Conservation (phyloP, 1,140 invertebrate species). For the Lepidurus couesii region DNA sequence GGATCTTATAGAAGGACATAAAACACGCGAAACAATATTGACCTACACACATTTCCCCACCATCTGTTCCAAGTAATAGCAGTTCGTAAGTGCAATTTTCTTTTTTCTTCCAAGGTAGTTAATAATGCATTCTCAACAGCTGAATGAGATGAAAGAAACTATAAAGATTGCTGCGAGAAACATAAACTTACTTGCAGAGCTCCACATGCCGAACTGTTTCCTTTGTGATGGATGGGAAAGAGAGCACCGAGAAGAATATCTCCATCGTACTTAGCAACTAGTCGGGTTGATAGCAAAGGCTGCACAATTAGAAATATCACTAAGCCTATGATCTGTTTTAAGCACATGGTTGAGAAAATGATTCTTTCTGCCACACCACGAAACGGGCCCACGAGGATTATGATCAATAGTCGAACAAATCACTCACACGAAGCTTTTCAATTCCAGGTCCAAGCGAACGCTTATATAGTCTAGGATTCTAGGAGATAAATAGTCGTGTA, state of each 20-base stretch:
- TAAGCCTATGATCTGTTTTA: neutral
- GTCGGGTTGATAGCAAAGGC: neutral
- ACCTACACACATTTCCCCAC: neutral
- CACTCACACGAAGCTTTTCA: neutral
- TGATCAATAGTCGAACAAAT: neutral
- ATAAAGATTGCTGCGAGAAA: neutral
- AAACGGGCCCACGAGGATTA: neutral
- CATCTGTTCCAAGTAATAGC: neutral
- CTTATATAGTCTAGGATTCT: neutral
- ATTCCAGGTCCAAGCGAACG: neutral
- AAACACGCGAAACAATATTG: neutral
- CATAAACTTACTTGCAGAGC: constrained; percentile 47
- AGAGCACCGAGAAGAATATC: constrained; percentile 53
- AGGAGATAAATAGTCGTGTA: neutral
- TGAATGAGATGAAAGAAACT: neutral
- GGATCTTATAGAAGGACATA: constrained; percentile 10
- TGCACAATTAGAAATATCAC: neutral
- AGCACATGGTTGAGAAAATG: neutral
- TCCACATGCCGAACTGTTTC: constrained; percentile 45
- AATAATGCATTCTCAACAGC: neutral
- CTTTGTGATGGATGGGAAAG: constrained; percentile 52
- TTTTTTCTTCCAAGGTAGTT: neutral
- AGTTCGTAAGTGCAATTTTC: neutral
- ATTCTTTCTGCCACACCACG: neutral
- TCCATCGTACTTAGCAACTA: constrained; percentile 39